Evolutionary conservation across 1,140 invertebrate genomes (phyloP).

Genomic region (Ips nitidus): DNA sequence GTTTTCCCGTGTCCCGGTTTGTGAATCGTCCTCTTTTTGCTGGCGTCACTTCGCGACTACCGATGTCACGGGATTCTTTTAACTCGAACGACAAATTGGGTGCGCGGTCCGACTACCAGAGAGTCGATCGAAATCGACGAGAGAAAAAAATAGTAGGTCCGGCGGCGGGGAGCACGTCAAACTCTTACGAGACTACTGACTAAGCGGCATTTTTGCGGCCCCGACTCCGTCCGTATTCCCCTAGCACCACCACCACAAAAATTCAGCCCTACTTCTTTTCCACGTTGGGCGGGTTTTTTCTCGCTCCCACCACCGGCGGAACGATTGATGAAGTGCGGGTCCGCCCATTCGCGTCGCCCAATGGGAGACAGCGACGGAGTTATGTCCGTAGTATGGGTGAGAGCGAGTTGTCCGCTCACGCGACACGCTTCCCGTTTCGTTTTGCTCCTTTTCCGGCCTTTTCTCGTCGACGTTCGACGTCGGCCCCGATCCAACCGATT

Average conservation of each 20-base stretch:
- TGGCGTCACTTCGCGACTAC: constrained; percentile 52
- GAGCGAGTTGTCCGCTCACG: constrained; percentile 36
- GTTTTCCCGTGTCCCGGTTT: constrained; percentile 24
- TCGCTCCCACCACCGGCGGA: constrained; percentile 52
- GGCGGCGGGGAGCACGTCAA: constrained; percentile 19
- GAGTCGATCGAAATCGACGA: constrained; percentile 8
- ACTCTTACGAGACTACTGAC: constrained; percentile 32
- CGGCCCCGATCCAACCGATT: neutral
- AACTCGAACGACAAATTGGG: constrained; percentile 53
- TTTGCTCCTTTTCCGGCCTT: constrained; percentile 20
- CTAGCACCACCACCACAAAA: constrained; percentile 50
- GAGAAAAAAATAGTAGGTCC: constrained; percentile 30
- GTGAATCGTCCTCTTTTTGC: constrained; percentile 51
- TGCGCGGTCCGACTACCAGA: constrained; percentile 41
- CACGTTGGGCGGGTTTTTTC: constrained; percentile 56
- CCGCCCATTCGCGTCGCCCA: constrained; percentile 55
- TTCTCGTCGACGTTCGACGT: constrained; percentile 13
- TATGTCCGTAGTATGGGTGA: constrained; percentile 43
- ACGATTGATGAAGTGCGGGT: constrained; percentile 49
- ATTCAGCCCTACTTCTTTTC: constrained; percentile 54
- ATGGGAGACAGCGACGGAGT: constrained; percentile 45
- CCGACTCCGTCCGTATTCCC: constrained; percentile 36
- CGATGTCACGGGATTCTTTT: constrained; percentile 55
- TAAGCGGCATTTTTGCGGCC: constrained; percentile 36
- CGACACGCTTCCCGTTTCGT: constrained; percentile 29